Evolutionary conservation across 2,888 invertebrate genomes (phyloP).

Genomic region (Autographa pulchrina): DNA sequence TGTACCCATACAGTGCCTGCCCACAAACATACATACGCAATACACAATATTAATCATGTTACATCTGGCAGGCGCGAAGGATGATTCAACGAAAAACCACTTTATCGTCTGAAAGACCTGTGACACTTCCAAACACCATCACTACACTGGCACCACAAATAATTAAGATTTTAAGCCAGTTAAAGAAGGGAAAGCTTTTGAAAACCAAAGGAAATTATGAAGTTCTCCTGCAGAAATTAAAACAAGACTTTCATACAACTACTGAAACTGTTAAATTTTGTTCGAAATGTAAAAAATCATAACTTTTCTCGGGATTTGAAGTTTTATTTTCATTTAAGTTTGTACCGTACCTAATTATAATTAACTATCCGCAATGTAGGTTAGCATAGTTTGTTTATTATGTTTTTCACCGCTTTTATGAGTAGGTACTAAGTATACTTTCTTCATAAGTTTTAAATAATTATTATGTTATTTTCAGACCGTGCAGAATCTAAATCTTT

Average conservation of each 20-base stretch:
- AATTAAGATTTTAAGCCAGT: slow-evolving; percentile 65
- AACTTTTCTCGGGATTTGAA: slow-evolving; percentile 24
- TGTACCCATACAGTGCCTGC: not conserved
- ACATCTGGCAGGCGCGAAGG: slow-evolving; percentile 65
- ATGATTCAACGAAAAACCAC: slow-evolving; percentile 26
- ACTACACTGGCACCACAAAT: slow-evolving; percentile 70
- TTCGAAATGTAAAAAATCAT: slow-evolving; percentile 60
- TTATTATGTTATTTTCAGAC: too few species aligned
- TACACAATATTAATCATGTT: slow-evolving; percentile 50
- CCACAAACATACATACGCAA: slow-evolving; percentile 1
- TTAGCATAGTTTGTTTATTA: too few species aligned
- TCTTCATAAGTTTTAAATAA: too few species aligned
- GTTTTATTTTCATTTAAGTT: slow-evolving; percentile 29
- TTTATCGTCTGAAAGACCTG: slow-evolving; percentile 20
- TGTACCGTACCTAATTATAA: too few species aligned
- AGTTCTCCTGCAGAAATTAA: slow-evolving; percentile 66
- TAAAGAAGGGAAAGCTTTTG: slow-evolving; percentile 65
- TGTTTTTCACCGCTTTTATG: not conserved
- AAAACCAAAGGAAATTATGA: slow-evolving; percentile 64
- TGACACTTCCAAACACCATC: slow-evolving; percentile 10
- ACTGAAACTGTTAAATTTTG: slow-evolving; percentile 52
- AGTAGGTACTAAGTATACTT: too few species aligned
- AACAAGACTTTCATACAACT: slow-evolving; percentile 67
- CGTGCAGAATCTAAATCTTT: too few species aligned
- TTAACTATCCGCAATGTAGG: too few species aligned